Conservation (phyloP, 2,113 vertebrate genomes). For the Hiodon alosoides region DNA sequence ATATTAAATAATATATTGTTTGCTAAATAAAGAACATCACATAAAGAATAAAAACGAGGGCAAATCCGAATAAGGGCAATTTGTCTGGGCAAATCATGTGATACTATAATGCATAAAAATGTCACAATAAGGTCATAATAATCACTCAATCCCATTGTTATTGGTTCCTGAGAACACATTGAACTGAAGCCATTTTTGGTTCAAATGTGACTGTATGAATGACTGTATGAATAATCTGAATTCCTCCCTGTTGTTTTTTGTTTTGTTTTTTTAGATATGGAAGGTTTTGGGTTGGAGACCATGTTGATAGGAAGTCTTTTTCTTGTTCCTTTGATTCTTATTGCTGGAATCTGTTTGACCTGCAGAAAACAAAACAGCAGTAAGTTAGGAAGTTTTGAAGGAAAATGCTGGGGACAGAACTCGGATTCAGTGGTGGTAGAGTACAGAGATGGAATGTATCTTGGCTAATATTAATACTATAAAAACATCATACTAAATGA, state of each 20-base stretch:
- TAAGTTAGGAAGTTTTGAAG: background rate
- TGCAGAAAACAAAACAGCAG: constrained; percentile 1
- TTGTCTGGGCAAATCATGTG: too few species aligned
- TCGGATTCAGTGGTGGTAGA: background rate
- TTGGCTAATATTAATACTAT: background rate
- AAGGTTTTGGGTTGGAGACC: background rate
- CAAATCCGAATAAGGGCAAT: too few species aligned
- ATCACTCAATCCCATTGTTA: too few species aligned
- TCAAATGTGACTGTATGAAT: background rate
- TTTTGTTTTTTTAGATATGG: constrained; percentile 7
- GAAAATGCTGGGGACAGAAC: background rate
- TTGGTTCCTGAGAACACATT: too few species aligned
- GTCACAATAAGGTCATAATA: too few species aligned
- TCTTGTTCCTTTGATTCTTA: background rate
- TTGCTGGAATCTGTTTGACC: constrained; percentile 3
- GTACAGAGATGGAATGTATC: background rate
- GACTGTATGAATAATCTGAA: background rate
- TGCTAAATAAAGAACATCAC: too few species aligned
- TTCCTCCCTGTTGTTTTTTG: background rate
- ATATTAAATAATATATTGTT: too few species aligned
- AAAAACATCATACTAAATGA: background rate
- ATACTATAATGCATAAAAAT: too few species aligned
- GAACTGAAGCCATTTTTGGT: background rate
- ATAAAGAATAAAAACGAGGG: too few species aligned
- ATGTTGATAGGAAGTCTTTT: background rate